A percentile compares a stretch with the other conserved stretches of the same genome.
These are phyloP conservation scores for Ptychoptera contaminata DNA, from an alignment of 2,888 invertebrate species.

Conservation along the genomic window DNA sequence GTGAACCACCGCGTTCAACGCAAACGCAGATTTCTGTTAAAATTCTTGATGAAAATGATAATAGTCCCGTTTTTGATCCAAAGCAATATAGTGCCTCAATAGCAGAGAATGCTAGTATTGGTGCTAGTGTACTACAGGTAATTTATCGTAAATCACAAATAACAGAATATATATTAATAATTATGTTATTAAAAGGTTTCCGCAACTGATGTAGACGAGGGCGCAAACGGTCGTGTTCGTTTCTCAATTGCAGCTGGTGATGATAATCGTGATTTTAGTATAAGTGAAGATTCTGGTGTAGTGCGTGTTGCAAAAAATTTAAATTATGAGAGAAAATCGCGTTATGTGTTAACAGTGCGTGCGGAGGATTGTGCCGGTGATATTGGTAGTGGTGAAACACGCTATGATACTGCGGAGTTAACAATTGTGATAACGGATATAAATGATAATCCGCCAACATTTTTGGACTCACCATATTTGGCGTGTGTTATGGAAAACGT, in stretches of 20 bases:
- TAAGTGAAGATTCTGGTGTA: constrained; percentile 81
- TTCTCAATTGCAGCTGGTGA: constrained; percentile 83
- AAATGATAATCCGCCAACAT: constrained; percentile 87
- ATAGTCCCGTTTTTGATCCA: constrained; percentile 76
- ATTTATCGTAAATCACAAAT: constrained; percentile 11
- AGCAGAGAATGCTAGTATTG: constrained; percentile 87
- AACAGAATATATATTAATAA: background rate
- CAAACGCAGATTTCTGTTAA: constrained; percentile 52
- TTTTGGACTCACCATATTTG: constrained; percentile 86
- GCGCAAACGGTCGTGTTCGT: constrained; percentile 76
- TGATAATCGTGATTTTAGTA: constrained; percentile 78
- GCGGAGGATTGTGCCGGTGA: constrained; percentile 79
- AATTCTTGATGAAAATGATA: constrained; percentile 79
- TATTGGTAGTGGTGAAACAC: constrained; percentile 36
- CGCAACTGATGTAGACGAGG: constrained; percentile 78
- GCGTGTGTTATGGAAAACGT: constrained; percentile 89
- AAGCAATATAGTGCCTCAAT: constrained; percentile 80
- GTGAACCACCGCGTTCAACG: constrained; percentile 62
- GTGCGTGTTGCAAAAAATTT: constrained; percentile 83
- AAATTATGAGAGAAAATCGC: constrained; percentile 79
- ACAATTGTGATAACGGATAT: constrained; percentile 77
- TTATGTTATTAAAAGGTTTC: constrained; percentile 45
- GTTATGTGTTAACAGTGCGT: constrained; percentile 66
- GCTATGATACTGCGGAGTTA: constrained; percentile 64
- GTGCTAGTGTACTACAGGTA: constrained; percentile 76